phyloP scores from a whole-genome alignment of 1,140 invertebrate species.

The Halictus rubicundus region DNA sequence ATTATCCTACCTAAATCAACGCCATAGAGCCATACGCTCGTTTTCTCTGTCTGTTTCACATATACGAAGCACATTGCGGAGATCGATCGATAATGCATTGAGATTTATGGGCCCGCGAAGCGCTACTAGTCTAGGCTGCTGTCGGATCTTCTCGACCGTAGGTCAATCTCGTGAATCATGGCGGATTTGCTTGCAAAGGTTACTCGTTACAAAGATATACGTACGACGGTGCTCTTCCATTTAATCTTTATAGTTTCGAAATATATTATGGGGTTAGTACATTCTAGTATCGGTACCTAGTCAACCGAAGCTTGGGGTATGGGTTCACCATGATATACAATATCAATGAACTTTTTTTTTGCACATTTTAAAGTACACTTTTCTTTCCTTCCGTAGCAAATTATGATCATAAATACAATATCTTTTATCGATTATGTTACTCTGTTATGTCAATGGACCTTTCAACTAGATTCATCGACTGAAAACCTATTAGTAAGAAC shows the following conservation, averaged over 20 bases:
- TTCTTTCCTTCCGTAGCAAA: no score
- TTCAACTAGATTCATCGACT: no score
- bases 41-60: conserved; percentile 42
- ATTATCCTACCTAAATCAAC: conserved; percentile 65
- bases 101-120: conserved; percentile 65
- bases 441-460: no score
- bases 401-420: no score
- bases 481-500: no score
- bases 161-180: conserved; percentile 65
- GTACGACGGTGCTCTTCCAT: conserved; percentile 6
- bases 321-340: background rate
- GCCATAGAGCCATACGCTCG: conserved; percentile 30
- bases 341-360: background rate
- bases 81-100: conserved; percentile 63
- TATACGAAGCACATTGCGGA: conserved; percentile 18
- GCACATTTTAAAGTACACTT: no score
- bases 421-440: no score
- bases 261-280: background rate
- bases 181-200: conserved; percentile 52
- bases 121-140: conserved; percentile 51
- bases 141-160: conserved; percentile 62
- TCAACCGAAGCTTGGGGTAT: background rate
- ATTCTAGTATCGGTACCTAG: background rate
- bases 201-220: conserved; percentile 43
- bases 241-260: background rate